phyloP scores from a whole-genome alignment of 2,888 invertebrate species.

The Callyntrura sp. region DNA sequence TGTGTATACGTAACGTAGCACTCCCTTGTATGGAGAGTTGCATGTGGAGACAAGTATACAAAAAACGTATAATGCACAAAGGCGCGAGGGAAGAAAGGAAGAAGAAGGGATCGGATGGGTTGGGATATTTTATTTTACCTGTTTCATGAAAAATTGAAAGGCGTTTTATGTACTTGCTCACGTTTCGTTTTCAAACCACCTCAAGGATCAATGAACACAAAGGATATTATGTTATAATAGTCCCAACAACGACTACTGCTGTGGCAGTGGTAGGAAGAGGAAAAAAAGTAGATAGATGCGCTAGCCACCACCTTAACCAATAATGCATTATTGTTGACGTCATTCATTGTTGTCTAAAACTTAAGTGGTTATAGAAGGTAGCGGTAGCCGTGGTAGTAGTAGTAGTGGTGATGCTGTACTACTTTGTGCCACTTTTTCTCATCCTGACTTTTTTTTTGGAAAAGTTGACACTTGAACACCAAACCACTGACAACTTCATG shows the following conservation, averaged over 20 bases:
- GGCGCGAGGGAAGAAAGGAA: neutral
- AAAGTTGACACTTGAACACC: conserved; percentile 9
- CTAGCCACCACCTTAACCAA: neutral
- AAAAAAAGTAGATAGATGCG: conserved; percentile 21
- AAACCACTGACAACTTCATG: conserved; percentile 37
- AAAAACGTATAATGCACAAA: neutral
- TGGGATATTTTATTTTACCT: conserved; percentile 19
- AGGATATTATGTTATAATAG: neutral
- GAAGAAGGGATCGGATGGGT: neutral
- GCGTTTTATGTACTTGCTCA: neutral
- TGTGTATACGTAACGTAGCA: neutral
- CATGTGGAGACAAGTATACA: neutral
- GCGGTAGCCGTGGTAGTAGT: neutral
- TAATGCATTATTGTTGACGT: conserved; percentile 44
- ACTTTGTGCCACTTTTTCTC: neutral
- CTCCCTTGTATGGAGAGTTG: neutral
- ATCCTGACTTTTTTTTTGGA: neutral
- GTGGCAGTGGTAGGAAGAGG: neutral
- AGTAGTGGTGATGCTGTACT: neutral
- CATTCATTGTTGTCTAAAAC: conserved; percentile 46
- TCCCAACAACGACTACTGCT: neutral
- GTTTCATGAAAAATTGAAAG: conserved; percentile 43
- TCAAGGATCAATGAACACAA: conserved; percentile 23
- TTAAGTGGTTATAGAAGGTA: neutral
- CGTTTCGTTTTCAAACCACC: neutral